Evolutionary conservation across 2,888 invertebrate species (phyloP).

Genomic region (Pyrrhosoma nymphula): DNA sequence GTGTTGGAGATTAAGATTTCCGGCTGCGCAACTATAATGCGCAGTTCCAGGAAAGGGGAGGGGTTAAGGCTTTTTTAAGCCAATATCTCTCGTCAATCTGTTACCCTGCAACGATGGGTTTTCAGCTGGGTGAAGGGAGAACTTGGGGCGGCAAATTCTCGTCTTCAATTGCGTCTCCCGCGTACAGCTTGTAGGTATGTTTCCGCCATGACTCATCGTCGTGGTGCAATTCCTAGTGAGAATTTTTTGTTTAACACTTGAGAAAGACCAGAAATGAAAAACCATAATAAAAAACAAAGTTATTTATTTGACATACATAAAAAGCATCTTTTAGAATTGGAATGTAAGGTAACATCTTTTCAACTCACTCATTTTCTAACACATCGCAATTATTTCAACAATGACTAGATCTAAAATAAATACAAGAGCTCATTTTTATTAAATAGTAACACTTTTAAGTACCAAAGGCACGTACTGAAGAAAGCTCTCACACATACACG

Average conservation of each 20-base stretch:
- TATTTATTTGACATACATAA: not conserved
- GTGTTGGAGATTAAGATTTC: constrained; percentile 67
- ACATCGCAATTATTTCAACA: not conserved
- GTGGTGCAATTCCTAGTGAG: not conserved
- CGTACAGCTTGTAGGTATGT: not conserved
- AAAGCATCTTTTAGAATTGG: not conserved
- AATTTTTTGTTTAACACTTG: not conserved
- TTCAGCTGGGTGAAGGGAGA: not conserved
- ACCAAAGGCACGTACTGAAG: constrained; percentile 52
- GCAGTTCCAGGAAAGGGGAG: constrained; percentile 50
- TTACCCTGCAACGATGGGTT: not conserved
- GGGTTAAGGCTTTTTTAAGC: constrained; percentile 50
- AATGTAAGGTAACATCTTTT: not conserved
- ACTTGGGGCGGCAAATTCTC: not conserved
- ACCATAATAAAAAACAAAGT: not conserved
- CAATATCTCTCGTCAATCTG: not conserved
- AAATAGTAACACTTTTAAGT: constrained; percentile 53
- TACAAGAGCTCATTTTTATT: not conserved
- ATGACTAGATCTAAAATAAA: constrained; percentile 52
- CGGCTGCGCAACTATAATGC: constrained; percentile 47
- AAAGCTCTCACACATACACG: constrained; percentile 20
- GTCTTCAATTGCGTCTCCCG: not conserved
- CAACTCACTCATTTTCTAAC: not conserved
- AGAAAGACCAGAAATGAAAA: not conserved
- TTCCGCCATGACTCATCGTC: not conserved